Evolutionary conservation across 2,888 invertebrate genomes (phyloP).

Genomic region (Pachydiplax longipennis): DNA sequence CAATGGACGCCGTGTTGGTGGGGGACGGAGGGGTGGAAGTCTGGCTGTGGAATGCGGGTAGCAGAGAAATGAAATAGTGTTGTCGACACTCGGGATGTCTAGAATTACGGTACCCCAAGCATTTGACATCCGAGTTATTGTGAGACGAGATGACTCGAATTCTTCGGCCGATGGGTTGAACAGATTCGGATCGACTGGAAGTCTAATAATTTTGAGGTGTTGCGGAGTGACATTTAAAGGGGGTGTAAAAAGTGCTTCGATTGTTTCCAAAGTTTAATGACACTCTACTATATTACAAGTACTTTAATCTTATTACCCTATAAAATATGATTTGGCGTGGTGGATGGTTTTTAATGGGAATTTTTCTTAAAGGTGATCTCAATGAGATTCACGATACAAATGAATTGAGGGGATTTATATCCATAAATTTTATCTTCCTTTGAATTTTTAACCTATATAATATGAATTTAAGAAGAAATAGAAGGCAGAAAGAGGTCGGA

Average conservation of each 20-base stretch:
- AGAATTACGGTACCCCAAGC: slow-evolving; percentile 30
- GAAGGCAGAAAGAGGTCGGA: too few species aligned
- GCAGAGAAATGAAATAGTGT: not conserved
- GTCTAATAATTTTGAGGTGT: not conserved
- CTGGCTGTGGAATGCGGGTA: not conserved
- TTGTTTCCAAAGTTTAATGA: too few species aligned
- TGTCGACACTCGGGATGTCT: slow-evolving; percentile 7
- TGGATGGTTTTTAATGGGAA: too few species aligned
- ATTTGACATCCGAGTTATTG: slow-evolving; percentile 7
- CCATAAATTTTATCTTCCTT: too few species aligned
- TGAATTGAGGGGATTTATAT: too few species aligned
- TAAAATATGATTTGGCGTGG: too few species aligned
- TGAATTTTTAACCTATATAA: too few species aligned
- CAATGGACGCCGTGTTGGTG: not conserved
- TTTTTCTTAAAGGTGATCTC: too few species aligned
- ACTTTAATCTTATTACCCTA: too few species aligned
- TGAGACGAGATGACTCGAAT: not conserved
- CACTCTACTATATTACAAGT: too few species aligned
- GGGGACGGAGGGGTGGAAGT: not conserved
- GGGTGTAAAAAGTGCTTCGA: not conserved
- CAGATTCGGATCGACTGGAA: not conserved
- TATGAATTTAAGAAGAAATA: too few species aligned
- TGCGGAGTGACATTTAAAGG: not conserved
- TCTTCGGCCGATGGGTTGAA: not conserved
- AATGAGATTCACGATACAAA: too few species aligned